Conservation (phyloP, 2,113 vertebrate genomes). For the Irena cyanogastra region DNA sequence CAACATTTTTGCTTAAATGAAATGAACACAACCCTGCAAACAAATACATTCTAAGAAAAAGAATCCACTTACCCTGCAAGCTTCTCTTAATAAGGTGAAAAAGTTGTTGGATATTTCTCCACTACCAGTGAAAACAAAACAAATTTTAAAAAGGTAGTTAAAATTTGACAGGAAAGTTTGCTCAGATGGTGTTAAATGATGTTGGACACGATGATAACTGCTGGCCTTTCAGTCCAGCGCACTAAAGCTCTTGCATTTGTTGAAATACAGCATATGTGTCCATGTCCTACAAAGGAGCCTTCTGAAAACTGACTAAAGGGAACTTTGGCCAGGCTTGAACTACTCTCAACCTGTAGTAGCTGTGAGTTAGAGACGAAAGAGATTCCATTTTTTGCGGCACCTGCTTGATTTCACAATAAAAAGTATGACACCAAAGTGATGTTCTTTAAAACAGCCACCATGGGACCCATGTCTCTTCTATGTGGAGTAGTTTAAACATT, state of each 20-base stretch:
- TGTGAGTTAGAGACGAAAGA: neutral
- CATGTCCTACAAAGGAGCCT: neutral
- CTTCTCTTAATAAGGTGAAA: neutral
- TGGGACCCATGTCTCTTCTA: neutral
- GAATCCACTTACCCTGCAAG: neutral
- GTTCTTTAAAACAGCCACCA: neutral
- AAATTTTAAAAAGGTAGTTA: neutral
- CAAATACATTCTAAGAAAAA: neutral
- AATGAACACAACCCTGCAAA: neutral
- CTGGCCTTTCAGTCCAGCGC: neutral
- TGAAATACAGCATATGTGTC: neutral
- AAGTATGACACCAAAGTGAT: neutral
- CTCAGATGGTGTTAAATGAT: neutral
- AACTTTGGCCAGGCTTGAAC: conserved; percentile 16
- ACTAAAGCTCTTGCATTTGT: neutral
- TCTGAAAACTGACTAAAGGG: neutral
- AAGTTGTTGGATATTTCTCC: neutral
- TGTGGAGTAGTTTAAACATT: neutral
- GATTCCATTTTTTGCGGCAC: neutral
- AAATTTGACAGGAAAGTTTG: neutral
- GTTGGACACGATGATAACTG: neutral
- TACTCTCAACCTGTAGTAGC: neutral
- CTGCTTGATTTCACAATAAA: neutral
- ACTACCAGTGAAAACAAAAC: neutral
- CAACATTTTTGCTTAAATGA: neutral